Evolutionary conservation across 1,140 invertebrate species (phyloP).

Genomic region (Holcopasites calliopsidis): DNA sequence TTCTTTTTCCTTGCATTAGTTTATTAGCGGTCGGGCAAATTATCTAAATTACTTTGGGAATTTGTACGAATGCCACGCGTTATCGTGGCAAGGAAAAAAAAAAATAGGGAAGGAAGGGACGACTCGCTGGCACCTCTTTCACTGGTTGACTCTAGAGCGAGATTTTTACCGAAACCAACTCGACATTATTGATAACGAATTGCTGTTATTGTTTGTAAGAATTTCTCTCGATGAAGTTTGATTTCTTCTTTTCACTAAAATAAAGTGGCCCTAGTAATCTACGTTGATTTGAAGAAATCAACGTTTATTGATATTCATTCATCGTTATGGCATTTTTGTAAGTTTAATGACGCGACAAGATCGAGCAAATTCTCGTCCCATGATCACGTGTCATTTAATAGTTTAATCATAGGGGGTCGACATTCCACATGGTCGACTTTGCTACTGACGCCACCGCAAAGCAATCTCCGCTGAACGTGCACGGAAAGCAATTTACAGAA

Average conservation of each 20-base stretch:
- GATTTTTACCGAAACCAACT: constrained; percentile 51
- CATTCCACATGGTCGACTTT: constrained; percentile 63
- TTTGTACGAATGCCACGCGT: constrained; percentile 28
- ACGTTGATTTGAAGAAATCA: too few relatives aligned
- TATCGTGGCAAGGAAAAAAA: constrained; percentile 32
- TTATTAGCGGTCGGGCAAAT: constrained; percentile 32
- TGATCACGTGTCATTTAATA: constrained; percentile 60
- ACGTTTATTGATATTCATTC: too few relatives aligned
- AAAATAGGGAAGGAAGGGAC: constrained; percentile 11
- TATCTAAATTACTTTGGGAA: constrained; percentile 43
- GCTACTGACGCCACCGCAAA: neutral
- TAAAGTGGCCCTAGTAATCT: too few relatives aligned
- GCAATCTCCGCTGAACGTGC: neutral
- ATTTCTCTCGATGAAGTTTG: too few relatives aligned
- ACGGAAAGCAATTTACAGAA: constrained; percentile 47
- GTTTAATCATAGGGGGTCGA: constrained; percentile 70
- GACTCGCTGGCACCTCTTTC: constrained; percentile 30
- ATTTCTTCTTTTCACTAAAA: too few relatives aligned
- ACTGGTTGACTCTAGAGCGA: constrained; percentile 3
- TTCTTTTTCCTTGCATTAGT: constrained; percentile 31
- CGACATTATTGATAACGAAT: too few relatives aligned
- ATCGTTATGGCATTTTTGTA: too few relatives aligned
- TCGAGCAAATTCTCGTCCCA: too few relatives aligned
- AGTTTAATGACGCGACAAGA: too few relatives aligned
- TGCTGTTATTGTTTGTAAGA: too few relatives aligned